Evolutionary conservation across 2,888 invertebrate species (phyloP).

Genomic region (Copidosoma aretas): DNA sequence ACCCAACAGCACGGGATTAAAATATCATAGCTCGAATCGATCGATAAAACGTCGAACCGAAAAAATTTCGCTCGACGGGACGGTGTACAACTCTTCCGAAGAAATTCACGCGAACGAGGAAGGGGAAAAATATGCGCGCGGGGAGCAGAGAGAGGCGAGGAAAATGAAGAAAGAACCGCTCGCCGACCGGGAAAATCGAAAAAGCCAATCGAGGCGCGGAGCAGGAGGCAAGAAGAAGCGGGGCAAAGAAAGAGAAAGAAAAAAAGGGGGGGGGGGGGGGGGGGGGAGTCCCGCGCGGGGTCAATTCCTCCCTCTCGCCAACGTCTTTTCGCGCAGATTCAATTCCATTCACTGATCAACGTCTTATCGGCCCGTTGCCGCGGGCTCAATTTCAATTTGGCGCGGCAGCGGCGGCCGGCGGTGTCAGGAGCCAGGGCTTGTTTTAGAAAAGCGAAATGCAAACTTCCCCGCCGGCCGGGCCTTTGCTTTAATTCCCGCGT

Average conservation of each 20-base stretch:
- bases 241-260: background rate
- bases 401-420: background rate
- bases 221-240: constrained; percentile 1
- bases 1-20: too few relatives aligned
- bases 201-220: constrained; percentile 27
- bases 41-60: too few relatives aligned
- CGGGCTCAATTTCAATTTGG: constrained; percentile 31
- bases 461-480: constrained; percentile 21
- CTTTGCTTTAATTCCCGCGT: constrained; percentile 25
- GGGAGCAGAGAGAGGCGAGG: background rate
- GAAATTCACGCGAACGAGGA: too few relatives aligned
- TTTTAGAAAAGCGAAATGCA: constrained; percentile 21
- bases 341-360: constrained; percentile 35
- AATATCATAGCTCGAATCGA: too few relatives aligned
- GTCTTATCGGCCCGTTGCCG: constrained; percentile 28
- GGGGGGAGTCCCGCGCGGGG: constrained; percentile 22
- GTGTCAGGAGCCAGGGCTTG: constrained; percentile 3
- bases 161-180: constrained; percentile 24
- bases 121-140: too few relatives aligned
- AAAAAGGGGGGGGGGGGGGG: background rate
- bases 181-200: constrained; percentile 20
- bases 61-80: too few relatives aligned
- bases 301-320: constrained; percentile 34
- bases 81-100: too few relatives aligned
- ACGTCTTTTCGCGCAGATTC: constrained; percentile 32